Evolutionary conservation across 2,113 vertebrate genomes (phyloP), one percentile per base, ranked within the genome.

Genomic region (Antennarius striatus): DNA sequence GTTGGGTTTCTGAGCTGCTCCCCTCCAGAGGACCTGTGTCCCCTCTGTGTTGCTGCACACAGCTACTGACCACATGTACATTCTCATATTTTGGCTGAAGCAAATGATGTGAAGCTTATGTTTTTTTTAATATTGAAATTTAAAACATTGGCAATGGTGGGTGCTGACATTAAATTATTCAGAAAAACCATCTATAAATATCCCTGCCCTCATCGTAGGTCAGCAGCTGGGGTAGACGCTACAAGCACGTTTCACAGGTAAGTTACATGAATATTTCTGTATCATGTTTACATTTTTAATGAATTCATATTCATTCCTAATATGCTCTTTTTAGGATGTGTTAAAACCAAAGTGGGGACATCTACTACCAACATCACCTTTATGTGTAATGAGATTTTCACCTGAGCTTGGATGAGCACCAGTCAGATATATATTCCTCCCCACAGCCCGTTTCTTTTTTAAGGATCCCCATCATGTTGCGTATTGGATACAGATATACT

Each of bases 191-290:
- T 66, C 45, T 68, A 50, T 73, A 56, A 76, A 77, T 70, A 53
- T 10, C 29, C 4, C 1, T 59, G 11, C 83, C 12, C 62, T 70
- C 45, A 8, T 58, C 42, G 28, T 52, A 91, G 90, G 88, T 43
- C 86, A 88, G 64, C 81, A 86, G 40, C 78, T 77, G 48, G 69
- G 79, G 7, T 82, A 80, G 43, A 40, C 51, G 45, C 61, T 13
- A 39, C 13, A 14, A 22, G 0, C 10, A 17, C 36, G 55, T 49
- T 36, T 47, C 29, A 50, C 72, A 87, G 77, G 82, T 87, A 83
- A 70, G 42, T 32, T 3, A 32, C 40, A 2, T 45, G 6, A 28
- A 13, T 30, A 15, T 51, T 12, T 10, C 28, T 45, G 28, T 8
- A 7, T 10, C 12, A 39, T 46, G 5, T 32, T 13, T 30, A 13